Conservation (phyloP, 2,888 invertebrate genomes). For the Dione juno region DNA sequence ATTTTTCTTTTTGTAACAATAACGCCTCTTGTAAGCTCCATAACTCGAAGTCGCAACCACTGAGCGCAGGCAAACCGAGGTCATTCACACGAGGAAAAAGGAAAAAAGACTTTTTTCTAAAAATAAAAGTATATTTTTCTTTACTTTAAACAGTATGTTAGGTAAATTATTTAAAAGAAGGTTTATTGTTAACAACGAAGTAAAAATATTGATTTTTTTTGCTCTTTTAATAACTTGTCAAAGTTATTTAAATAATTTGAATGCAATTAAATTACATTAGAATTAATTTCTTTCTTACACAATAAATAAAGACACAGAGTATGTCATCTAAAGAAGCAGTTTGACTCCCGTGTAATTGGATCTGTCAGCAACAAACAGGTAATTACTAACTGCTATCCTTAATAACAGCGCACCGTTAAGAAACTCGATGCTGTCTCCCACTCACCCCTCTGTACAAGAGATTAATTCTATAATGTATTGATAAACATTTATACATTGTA, state of each 20-base stretch:
- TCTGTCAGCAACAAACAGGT: slow-evolving; percentile 79
- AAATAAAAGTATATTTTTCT: too few species aligned
- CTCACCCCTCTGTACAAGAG: slow-evolving; percentile 25
- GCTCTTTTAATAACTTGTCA: not conserved
- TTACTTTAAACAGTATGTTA: too few species aligned
- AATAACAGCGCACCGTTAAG: slow-evolving; percentile 63
- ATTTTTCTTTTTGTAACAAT: too few species aligned
- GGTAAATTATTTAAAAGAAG: too few species aligned
- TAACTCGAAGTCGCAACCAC: too few species aligned
- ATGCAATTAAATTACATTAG: not conserved
- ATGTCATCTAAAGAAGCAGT: slow-evolving; percentile 63
- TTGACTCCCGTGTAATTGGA: slow-evolving; percentile 77
- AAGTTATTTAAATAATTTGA: not conserved
- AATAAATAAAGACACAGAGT: slow-evolving; percentile 54
- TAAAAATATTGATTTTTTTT: too few species aligned
- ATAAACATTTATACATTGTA: not conserved
- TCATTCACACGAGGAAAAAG: too few species aligned
- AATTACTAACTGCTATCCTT: slow-evolving; percentile 73
- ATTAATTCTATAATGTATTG: slow-evolving; percentile 15
- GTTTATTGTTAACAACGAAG: too few species aligned
- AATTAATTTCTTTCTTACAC: not conserved
- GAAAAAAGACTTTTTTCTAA: too few species aligned
- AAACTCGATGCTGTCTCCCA: slow-evolving; percentile 59
- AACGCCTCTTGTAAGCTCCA: too few species aligned
- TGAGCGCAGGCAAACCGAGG: too few species aligned